A percentile compares a stretch with the other conserved stretches of the same genome.
phyloP scores from a whole-genome alignment of 2,888 invertebrate genomes.

The Andricus curvator region DNA sequence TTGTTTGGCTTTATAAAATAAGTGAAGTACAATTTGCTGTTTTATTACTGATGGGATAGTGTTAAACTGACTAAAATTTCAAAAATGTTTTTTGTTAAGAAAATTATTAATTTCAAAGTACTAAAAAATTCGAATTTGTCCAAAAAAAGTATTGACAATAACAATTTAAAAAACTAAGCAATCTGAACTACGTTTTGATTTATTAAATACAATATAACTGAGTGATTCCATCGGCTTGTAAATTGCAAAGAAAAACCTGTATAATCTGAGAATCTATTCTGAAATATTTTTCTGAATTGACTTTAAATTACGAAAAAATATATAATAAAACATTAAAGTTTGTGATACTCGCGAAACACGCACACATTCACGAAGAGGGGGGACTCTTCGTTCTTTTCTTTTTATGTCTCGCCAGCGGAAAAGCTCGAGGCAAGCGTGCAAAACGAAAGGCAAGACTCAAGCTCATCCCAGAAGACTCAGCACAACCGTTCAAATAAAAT shows the following conservation, averaged over 20 bases:
- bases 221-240: not conserved
- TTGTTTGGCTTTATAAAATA: no score
- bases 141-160: no score
- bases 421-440: slow-evolving; percentile 72
- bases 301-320: not conserved
- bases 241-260: not conserved
- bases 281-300: no score
- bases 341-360: not conserved
- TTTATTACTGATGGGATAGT: no score
- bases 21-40: no score
- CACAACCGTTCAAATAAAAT: slow-evolving; percentile 43
- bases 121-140: no score
- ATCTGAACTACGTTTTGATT: not conserved
- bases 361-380: slow-evolving; percentile 13
- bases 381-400: slow-evolving; percentile 11
- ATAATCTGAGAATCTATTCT: no score
- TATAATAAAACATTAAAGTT: not conserved
- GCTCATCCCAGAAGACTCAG: slow-evolving; percentile 65
- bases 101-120: no score
- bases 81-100: no score
- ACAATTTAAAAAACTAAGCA: no score
- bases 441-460: slow-evolving; percentile 64
- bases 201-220: no score
- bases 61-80: no score
- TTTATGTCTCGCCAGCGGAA: slow-evolving; percentile 47